Evolutionary conservation across 2,113 vertebrate genomes (phyloP), one percentile per base, ranked within the genome.

Genomic region (Ceyx melanurus): DNA sequence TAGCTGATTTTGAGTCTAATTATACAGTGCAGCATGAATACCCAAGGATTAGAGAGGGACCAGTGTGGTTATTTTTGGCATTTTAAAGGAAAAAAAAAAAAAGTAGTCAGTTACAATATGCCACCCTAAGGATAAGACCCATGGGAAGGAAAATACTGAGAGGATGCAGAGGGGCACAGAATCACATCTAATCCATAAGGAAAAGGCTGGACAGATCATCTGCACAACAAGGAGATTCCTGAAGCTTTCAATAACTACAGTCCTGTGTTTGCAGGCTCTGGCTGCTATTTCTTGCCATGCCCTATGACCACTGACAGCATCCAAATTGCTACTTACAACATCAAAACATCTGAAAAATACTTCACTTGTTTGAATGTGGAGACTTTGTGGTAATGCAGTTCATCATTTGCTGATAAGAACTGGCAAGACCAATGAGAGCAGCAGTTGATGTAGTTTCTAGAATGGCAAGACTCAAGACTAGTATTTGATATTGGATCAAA

Each of bases 91-190:
- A 29, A 76, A 88, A 45, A 53, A 51, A 18, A 51, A 18, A 11
- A 6, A 22, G 14, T 53, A 64, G 8, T 6, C 13, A 28, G 7
- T 37, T 74, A 58, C n/a, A 19, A 7, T 10, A 13, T 20, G 14
- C 12, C 2, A 8, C 15, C 0, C 0, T n/a, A 65, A 43, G 15
- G 16, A 11, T 43, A 75, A 76, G 28, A 3, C 5, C 6, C 19
- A 29, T 50, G 37, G 23, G 31, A 91, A 68, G n/a, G 35, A 16
- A 42, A 4, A 8, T 87, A 4, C 12, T 45, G 51, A 51, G 20
- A 60, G 11, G 25, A n/a, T 46, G 35, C 3, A 58, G 48, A 50
- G 20, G 8, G 18, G 11, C 29, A 85, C 29, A 35, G 50, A 74
- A 51, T 76, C 15, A n/a, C 45, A 18, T 40, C 11, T 91, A 14